Percentiles rank a stretch among this genome's conserved stretches.
Evolutionary conservation across 2,888 invertebrate genomes (phyloP).

Genomic region (Eupithecia exiguata): DNA sequence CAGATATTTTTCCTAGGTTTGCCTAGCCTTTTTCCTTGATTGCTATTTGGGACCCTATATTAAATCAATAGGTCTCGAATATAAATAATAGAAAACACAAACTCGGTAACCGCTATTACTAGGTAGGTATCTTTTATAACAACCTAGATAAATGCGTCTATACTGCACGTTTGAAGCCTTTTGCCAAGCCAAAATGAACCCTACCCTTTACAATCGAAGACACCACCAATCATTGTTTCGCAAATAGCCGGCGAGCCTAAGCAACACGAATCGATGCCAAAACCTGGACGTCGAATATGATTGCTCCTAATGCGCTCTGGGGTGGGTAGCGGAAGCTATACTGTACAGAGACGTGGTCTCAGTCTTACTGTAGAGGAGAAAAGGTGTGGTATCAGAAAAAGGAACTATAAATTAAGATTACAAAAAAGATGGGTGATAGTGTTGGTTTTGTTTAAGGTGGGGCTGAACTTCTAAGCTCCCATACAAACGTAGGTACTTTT

Average conservation of each 20-base stretch:
- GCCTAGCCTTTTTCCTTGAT: not conserved
- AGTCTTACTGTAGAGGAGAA: not conserved
- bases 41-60: not conserved
- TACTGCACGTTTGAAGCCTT: not conserved
- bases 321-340: constrained; percentile 19
- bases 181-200: constrained; percentile 56
- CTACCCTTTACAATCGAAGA: constrained; percentile 71
- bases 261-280: constrained; percentile 81
- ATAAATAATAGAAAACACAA: too few species aligned
- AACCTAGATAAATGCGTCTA: not conserved
- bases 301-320: constrained; percentile 80
- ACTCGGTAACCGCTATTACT: not conserved
- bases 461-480: too few species aligned
- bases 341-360: not conserved
- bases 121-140: not conserved
- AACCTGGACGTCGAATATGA: constrained; percentile 83
- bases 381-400: not conserved
- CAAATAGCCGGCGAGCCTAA: constrained; percentile 77
- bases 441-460: too few species aligned
- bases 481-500: too few species aligned
- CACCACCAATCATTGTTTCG: constrained; percentile 78
- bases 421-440: too few species aligned
- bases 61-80: not conserved
- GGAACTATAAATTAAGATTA: too few species aligned
- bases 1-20: not conserved